Base-by-base conservation (phyloP, 2,888 invertebrate species). In the Laothoe populi region DNA sequence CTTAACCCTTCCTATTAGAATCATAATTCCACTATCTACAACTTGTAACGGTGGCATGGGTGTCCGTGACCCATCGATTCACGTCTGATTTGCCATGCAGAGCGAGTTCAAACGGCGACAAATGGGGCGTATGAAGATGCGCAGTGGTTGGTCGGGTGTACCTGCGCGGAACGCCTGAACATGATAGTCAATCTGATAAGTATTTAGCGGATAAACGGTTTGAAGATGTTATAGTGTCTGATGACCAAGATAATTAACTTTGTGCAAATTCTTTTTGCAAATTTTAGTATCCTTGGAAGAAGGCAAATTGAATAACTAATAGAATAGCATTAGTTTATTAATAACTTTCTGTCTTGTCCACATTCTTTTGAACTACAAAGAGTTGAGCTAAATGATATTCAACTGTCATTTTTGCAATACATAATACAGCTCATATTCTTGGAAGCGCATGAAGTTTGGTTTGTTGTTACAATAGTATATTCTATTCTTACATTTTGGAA, bases 71-170 rank as follows among this genome's bases (percentile, higher is more conserved):
- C 57, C 26, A 44, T 44, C 0, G 21, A 21, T 62, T 63, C 61
- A 38, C 59, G 69, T 68, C 59, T 66, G 61, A 66, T 69, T 68
- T 71, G 69, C 64, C 71, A 71, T 69, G 48, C 66, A 23, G 71
- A 64, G 57, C 69, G 69, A 35, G 53, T 35, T 53, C 49, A 71
- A 66, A 68, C 66, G 58, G 48, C 31, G 63, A 23, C 64, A 63
- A 69, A 71, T 71, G 71, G 66, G 69, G 63, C 69, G 64, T 63
- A 35, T 66, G 64, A 71, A 66, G 19, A 53, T 11, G 31, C 49
- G 35, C 11, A 35, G 53, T 53, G 31, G 35, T 31, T 53, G 53
- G 53, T 31, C 53, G 53, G 19, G 53, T 31, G 13, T 19, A 53
- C 53, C 53, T 53, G 35, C 26, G 16, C 26, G 49, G 49, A 53